Evolutionary conservation across 1,140 invertebrate genomes (phyloP).

Genomic region (Drosophila lacteicornis): DNA sequence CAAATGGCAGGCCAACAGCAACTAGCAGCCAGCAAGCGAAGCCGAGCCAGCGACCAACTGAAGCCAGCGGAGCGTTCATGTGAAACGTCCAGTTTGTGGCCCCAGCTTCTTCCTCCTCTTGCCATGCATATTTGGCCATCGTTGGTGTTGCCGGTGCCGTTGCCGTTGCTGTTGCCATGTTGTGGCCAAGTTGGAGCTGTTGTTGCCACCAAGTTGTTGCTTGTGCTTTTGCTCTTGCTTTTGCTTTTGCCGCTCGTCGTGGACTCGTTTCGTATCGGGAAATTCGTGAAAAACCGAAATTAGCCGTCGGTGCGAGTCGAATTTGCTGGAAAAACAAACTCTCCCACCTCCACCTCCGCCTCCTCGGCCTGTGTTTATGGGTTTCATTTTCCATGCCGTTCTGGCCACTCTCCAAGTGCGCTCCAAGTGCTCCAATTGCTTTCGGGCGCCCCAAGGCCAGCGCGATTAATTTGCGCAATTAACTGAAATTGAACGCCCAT

Average conservation of each 20-base stretch:
- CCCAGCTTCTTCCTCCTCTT: constrained; percentile 43
- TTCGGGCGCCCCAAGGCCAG: constrained; percentile 59
- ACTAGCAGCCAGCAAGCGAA: neutral
- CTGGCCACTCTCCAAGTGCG: constrained; percentile 22
- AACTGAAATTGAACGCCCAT: constrained; percentile 77
- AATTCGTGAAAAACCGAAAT: constrained; percentile 79
- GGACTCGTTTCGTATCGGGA: constrained; percentile 77
- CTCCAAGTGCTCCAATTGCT: constrained; percentile 63
- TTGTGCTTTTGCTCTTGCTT: constrained; percentile 13
- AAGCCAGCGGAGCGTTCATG: constrained; percentile 81
- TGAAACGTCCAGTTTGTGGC: constrained; percentile 80
- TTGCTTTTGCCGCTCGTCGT: constrained; percentile 23
- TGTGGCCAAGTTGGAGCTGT: constrained; percentile 44
- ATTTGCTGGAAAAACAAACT: constrained; percentile 67
- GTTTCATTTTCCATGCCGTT: constrained; percentile 64
- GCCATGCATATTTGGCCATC: constrained; percentile 37
- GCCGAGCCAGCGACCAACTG: constrained; percentile 30
- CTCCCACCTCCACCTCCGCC: constrained; percentile 28
- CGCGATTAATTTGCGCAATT: constrained; percentile 77
- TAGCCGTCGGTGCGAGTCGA: constrained; percentile 63
- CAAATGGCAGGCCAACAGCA: neutral
- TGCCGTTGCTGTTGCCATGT: constrained; percentile 37
- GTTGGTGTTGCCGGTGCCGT: constrained; percentile 6
- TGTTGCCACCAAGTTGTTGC: constrained; percentile 17
- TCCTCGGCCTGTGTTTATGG: constrained; percentile 49